Evolutionary conservation across 2,888 invertebrate species (phyloP).

Genomic region (Trachelus stipa): DNA sequence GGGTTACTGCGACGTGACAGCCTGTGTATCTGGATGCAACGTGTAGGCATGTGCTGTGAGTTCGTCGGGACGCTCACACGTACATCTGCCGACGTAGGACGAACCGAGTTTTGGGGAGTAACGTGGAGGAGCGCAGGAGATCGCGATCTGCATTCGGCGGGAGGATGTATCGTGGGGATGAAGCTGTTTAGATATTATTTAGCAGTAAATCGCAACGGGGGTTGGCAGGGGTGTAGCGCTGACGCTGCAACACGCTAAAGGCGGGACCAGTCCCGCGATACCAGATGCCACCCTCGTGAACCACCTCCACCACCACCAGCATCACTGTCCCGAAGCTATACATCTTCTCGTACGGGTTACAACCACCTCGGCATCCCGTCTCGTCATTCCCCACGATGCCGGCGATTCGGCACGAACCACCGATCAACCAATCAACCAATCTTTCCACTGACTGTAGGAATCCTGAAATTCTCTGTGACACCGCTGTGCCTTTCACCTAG

Average conservation of each 20-base stretch:
- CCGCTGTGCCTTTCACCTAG: not conserved
- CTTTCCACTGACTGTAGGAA: not conserved
- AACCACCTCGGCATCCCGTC: slow-evolving; percentile 13
- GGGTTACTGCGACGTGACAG: not conserved
- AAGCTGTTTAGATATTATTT: slow-evolving; percentile 62
- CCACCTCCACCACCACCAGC: slow-evolving; percentile 26
- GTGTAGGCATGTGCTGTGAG: not conserved
- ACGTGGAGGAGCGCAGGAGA: slow-evolving; percentile 24
- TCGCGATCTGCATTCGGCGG: slow-evolving; percentile 32
- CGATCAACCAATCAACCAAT: not conserved
- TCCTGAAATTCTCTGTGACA: not conserved
- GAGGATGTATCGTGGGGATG: slow-evolving; percentile 26
- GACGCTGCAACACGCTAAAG: slow-evolving; percentile 64
- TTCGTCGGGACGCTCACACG: too few species aligned
- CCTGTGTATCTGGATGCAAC: not conserved
- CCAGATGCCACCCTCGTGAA: slow-evolving; percentile 30
- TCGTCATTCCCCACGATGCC: not conserved
- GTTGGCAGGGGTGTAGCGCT: slow-evolving; percentile 57
- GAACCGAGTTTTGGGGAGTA: slow-evolving; percentile 3
- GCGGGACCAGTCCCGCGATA: slow-evolving; percentile 54
- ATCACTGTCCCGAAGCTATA: not conserved
- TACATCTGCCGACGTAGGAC: not conserved
- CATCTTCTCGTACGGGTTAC: slow-evolving; percentile 28
- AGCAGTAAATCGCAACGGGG: slow-evolving; percentile 57
- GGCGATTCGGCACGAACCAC: not conserved